Percentiles rank a stretch among this genome's conserved stretches.
Evolutionary conservation across 1,140 invertebrate species (phyloP).

Genomic region (Stenopsyche tienmushanensis): DNA sequence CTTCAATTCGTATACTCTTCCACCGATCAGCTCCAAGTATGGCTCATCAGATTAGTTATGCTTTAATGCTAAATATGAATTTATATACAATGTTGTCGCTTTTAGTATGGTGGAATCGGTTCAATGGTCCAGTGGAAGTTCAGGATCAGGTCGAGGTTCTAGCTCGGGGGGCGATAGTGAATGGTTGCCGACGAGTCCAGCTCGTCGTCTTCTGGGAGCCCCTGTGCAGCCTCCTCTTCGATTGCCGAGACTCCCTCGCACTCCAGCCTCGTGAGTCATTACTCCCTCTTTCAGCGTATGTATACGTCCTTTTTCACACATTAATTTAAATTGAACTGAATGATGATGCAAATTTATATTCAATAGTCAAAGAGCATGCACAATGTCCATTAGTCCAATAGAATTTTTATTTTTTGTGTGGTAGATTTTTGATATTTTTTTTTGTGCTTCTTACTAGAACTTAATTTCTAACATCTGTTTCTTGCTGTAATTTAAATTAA

Average conservation of each 20-base stretch:
- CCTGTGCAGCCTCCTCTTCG: constrained; percentile 24
- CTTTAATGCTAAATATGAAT: no score
- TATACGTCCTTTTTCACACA: background rate
- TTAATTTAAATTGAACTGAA: no score
- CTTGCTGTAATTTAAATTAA: no score
- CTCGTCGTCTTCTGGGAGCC: constrained; percentile 30
- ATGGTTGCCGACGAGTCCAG: constrained; percentile 43
- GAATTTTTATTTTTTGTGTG: no score
- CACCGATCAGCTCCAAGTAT: constrained; percentile 45
- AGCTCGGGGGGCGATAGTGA: constrained; percentile 52
- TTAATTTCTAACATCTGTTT: no score
- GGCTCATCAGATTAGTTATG: background rate
- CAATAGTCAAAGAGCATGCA: no score
- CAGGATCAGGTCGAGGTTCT: constrained; percentile 52
- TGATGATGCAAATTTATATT: no score
- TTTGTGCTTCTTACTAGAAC: no score
- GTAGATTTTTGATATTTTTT: no score
- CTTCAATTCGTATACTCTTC: constrained; percentile 52
- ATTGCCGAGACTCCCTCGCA: constrained; percentile 28
- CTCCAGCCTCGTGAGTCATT: constrained; percentile 36
- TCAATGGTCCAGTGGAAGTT: constrained; percentile 51
- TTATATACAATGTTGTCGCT: background rate
- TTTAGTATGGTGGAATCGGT: constrained; percentile 48
- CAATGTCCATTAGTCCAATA: no score
- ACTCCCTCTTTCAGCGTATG: constrained; percentile 10